Base-by-base conservation (phyloP, 1,140 invertebrate genomes). In the Ceratina japonica region DNA sequence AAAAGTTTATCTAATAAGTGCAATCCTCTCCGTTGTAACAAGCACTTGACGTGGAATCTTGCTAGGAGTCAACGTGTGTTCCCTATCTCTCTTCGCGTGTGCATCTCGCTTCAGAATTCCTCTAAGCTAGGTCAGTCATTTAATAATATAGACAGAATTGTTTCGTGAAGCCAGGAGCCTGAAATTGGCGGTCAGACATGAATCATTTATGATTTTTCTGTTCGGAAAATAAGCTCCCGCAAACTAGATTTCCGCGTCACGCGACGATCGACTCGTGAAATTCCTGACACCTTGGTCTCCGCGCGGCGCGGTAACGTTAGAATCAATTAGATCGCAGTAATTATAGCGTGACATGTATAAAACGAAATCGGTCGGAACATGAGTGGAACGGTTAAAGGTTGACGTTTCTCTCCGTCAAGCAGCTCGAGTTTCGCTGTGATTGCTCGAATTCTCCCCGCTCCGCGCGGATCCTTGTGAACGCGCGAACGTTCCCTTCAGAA, bases 271-370 rank as follows among this genome's bases (percentile, higher is more conserved):
- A 5, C 8, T 2, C 16, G 12, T 24, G 22, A 5, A 58, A n/a
- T 75, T 56, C 12, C 1, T 1, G n/a, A 37, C 31, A 12, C 16
- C 37, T 44, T 44, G 8, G 66, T 44, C 16, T 15, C 18, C 27
- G 2, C n/a, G 13, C 16, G 49, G 15, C n/a, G 18, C 16, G 49
- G 15, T 3, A 20, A 20, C 12, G 24, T 1, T 24, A 13, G 8
- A 37, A 76, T 61, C 58, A 37, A 62, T 61, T 61, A 64, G 31
- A 37, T n/a, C 1, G 15, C 18, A 22, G 15, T 59, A 62, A 70
- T 76, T 70, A 70, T 69, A 56, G 18, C 18, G 54, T 15, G 1
- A 22, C 16, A 18, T 51, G 37, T 7, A 44, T 49, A 27, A 22
- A 44, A 15, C 22, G 54, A n/a, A 75, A 24, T 73, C 22, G 10